phyloP scores from a whole-genome alignment of 2,113 vertebrate genomes.

The Salvelinus alpinus region DNA sequence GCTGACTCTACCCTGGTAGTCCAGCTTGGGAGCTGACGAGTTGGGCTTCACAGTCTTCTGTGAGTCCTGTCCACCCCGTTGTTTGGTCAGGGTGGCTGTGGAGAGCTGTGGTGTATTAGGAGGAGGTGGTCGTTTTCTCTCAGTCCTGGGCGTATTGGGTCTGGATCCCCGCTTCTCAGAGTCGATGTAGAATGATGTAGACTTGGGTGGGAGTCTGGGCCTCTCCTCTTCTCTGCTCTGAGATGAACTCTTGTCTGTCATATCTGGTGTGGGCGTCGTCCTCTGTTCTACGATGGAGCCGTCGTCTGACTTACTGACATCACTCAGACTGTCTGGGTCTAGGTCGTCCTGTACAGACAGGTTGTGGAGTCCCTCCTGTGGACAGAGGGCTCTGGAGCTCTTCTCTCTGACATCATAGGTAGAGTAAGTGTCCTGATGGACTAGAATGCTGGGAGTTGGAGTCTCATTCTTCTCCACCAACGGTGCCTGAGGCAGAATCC shows the following conservation, averaged over 20 bases:
- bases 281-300: constrained; percentile 73
- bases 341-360: constrained; percentile 84
- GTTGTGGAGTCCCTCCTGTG: constrained; percentile 49
- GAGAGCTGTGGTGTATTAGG: constrained; percentile 56
- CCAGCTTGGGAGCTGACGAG: constrained; percentile 68
- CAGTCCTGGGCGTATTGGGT: constrained; percentile 44
- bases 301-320: constrained; percentile 77
- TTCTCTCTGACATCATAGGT: constrained; percentile 56
- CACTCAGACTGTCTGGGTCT: constrained; percentile 94
- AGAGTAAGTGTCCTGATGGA: constrained; percentile 74
- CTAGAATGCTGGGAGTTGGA: constrained; percentile 69
- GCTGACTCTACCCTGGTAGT: constrained; percentile 58
- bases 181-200: constrained; percentile 79
- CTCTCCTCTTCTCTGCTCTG: constrained; percentile 27
- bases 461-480: constrained; percentile 71
- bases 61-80: constrained; percentile 55
- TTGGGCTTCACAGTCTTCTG: constrained; percentile 61
- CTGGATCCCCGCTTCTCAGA: constrained; percentile 62
- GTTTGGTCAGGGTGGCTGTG: constrained; percentile 70
- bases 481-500: constrained; percentile 81
- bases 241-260: constrained; percentile 35
- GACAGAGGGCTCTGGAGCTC: constrained; percentile 25
- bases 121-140: constrained; percentile 58
- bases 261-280: constrained; percentile 48
- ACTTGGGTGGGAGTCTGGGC: constrained; percentile 53